Base-by-base conservation (phyloP, 2,797 vertebrate species). In the Labroides dimidiatus region DNA sequence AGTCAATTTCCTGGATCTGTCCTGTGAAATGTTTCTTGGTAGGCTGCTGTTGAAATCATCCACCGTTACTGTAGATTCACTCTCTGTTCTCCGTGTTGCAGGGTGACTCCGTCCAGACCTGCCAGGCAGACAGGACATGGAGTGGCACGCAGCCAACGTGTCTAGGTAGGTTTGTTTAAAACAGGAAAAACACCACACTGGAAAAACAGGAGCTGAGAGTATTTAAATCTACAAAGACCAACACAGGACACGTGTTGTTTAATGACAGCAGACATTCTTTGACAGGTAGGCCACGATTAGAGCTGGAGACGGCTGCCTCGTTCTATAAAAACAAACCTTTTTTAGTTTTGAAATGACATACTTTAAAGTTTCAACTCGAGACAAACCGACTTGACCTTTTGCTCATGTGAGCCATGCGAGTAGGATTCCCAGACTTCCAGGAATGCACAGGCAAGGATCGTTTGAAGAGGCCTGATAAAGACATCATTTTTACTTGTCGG, bases 51-150 rank as follows among this genome's bases (percentile, higher is more conserved):
- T 39, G 7, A 11, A 41, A 4, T 63, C 11, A 6, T 64, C 21
- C 27, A 0, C 11, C 61, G 0, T 30, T 37, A 3, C 48, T 68
- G 3, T 21, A 4, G 21, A 13, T 45, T 65, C 15, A 62, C 39
- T 19, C 20, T 55, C 33, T 61, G 16, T 13, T 41, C 9, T 65
- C 27, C 72, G 30, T 75, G 37, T 72, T 51, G 60, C 87, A 98
- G 97, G 97, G 96, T 67, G 90, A 93, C 79, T 70, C 88, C 21
- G 84, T 96, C 77, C 94, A 94, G 62, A 92, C 93, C 45, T 99
- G 98, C 85, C 95, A 95, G 77, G 94, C 91, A 79, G 94, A 97
- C 49, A 80, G 82, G 75, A 89, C 86, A 2, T 99, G 98, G 98
- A 98, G 95, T 59, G 96, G 96, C 82, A 84, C 58, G 23, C 87